These are phyloP conservation scores for Gambusia affinis DNA, from an alignment of 2,113 vertebrate species.

Conservation along the genomic window DNA sequence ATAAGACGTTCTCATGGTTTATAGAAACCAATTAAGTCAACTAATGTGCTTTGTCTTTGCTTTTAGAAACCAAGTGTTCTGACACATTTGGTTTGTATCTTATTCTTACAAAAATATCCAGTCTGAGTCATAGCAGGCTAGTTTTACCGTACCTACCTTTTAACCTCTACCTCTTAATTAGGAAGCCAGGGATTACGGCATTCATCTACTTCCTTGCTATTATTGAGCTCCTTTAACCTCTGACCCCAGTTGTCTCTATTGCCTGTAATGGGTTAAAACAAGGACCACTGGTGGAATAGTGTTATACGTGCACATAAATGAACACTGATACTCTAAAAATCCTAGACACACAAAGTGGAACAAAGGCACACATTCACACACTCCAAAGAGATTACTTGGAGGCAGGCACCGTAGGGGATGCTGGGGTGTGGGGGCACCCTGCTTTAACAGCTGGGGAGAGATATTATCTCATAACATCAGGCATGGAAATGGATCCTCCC, in stretches of 20 bases:
- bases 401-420: slow-evolving; percentile 59
- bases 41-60: slow-evolving; percentile 8
- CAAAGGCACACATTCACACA: slow-evolving; percentile 9
- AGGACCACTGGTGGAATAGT: slow-evolving; percentile 36
- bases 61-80: slow-evolving; percentile 36
- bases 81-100: slow-evolving; percentile 64
- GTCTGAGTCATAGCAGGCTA: slow-evolving; percentile 72
- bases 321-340: slow-evolving; percentile 34
- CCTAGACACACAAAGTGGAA: slow-evolving; percentile 2
- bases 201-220: slow-evolving; percentile 57
- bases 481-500: slow-evolving; percentile 76
- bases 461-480: slow-evolving; percentile 75
- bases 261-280: slow-evolving; percentile 62
- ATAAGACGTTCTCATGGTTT: not conserved
- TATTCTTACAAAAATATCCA: slow-evolving; percentile 68
- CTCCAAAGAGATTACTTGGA: slow-evolving; percentile 47
- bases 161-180: slow-evolving; percentile 69
- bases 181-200: slow-evolving; percentile 57
- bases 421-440: slow-evolving; percentile 68
- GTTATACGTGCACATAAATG: slow-evolving; percentile 20
- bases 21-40: not conserved
- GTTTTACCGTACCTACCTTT: slow-evolving; percentile 69
- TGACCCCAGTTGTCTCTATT: slow-evolving; percentile 65
- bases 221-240: slow-evolving; percentile 54
- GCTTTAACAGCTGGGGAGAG: slow-evolving; percentile 77